Conservation (phyloP, 1,140 invertebrate genomes). For the Lethocerus indicus region DNA sequence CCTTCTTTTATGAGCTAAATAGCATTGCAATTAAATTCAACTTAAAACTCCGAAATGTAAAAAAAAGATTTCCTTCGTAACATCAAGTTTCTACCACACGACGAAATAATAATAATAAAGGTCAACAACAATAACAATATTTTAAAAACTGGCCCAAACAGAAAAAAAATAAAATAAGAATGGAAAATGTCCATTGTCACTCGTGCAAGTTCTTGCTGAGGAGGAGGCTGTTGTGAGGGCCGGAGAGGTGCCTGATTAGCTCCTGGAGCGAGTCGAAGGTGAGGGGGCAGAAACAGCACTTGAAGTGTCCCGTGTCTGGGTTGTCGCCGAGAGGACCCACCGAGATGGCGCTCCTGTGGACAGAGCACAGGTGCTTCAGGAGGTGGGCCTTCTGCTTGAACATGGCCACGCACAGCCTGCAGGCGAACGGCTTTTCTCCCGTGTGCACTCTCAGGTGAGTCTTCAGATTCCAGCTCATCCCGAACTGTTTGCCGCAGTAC, state of each 20-base stretch:
- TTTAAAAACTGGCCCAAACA: no score
- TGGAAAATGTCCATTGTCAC: no score
- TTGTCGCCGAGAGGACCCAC: slow-evolving; percentile 44
- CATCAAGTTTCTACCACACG: no score
- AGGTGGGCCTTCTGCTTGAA: slow-evolving; percentile 78
- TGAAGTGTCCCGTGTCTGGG: slow-evolving; percentile 39
- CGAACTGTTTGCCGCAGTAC: slow-evolving; percentile 76
- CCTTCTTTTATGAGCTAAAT: no score
- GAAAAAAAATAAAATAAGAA: no score
- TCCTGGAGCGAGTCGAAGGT: slow-evolving; percentile 68
- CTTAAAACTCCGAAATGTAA: no score
- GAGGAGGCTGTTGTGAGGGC: slow-evolving; percentile 67
- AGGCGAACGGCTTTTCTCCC: slow-evolving; percentile 73
- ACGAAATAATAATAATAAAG: no score
- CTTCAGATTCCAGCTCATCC: slow-evolving; percentile 78
- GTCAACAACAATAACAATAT: no score
- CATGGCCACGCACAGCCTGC: slow-evolving; percentile 70
- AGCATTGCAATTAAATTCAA: no score
- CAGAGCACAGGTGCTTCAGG: slow-evolving; percentile 68
- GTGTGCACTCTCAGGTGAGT: slow-evolving; percentile 71
- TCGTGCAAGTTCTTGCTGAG: slow-evolving; percentile 72
- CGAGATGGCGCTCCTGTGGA: slow-evolving; percentile 66
- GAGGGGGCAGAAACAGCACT: slow-evolving; percentile 70
- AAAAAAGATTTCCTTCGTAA: no score
- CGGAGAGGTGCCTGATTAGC: slow-evolving; percentile 64